Conservation (phyloP, 35 echinoderm and acorn worm species). For the Acanthaster planci region DNA sequence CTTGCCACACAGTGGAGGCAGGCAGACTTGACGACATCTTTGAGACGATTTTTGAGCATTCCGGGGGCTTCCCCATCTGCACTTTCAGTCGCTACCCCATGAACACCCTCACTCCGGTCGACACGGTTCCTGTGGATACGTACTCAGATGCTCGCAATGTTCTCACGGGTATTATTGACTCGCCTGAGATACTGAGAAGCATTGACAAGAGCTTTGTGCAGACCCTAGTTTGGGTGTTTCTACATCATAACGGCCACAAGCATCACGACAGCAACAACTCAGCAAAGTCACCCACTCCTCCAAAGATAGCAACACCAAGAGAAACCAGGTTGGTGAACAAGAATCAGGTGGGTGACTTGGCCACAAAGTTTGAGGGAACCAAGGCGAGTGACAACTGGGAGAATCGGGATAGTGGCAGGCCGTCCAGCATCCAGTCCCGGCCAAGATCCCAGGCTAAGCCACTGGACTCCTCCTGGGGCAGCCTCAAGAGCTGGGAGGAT, state of each 20-base stretch:
- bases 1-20: constrained; percentile 96
- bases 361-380: background rate
- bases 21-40: constrained; percentile 83
- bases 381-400: constrained; percentile 30
- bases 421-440: constrained; percentile 51
- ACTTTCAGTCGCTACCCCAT: constrained; percentile 65
- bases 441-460: constrained; percentile 47
- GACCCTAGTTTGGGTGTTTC: constrained; percentile 77
- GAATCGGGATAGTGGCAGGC: constrained; percentile 84
- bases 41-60: constrained; percentile 63
- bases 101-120: constrained; percentile 80
- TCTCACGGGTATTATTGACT: constrained; percentile 93
- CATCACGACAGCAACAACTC: constrained; percentile 44
- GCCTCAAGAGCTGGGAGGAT: constrained; percentile 83
- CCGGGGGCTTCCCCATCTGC: constrained; percentile 49
- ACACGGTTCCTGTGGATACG: constrained; percentile 72
- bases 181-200: constrained; percentile 64
- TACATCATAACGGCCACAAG: constrained; percentile 59
- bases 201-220: constrained; percentile 76
- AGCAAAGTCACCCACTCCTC: constrained; percentile 20
- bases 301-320: background rate
- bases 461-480: constrained; percentile 70
- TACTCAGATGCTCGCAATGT: constrained; percentile 94
- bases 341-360: constrained; percentile 22
- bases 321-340: constrained; percentile 26